Evolutionary conservation across 1,140 invertebrate genomes (phyloP).

Genomic region (Ylistrum balloti): DNA sequence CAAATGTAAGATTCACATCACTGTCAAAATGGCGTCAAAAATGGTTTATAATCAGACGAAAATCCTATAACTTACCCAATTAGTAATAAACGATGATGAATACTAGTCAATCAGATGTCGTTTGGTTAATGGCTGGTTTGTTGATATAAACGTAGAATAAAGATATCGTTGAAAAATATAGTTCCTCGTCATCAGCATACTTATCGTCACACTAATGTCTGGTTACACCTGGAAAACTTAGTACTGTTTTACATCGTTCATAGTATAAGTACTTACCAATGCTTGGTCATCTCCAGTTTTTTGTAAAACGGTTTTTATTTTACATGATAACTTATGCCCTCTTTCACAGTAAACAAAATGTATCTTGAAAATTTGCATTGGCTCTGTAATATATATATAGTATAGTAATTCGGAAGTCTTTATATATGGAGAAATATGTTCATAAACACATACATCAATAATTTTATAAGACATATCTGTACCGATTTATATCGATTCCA

Average conservation of each 20-base stretch:
- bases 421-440: too few relatives aligned
- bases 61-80: not conserved
- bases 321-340: too few relatives aligned
- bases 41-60: conserved; percentile 14
- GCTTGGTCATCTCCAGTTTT: too few relatives aligned
- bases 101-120: not conserved
- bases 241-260: not conserved
- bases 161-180: not conserved
- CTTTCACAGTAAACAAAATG: too few relatives aligned
- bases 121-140: not conserved
- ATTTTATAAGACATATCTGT: too few relatives aligned
- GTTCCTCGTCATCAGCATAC: not conserved
- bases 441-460: too few relatives aligned
- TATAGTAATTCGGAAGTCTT: too few relatives aligned
- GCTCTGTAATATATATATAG: too few relatives aligned
- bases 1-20: not conserved
- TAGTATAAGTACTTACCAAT: not conserved
- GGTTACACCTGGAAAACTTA: not conserved
- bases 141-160: not conserved
- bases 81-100: conserved; percentile 29
- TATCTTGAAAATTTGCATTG: too few relatives aligned
- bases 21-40: conserved; percentile 14
- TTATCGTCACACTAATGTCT: not conserved
- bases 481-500: too few relatives aligned
- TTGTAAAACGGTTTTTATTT: too few relatives aligned